phyloP scores from a whole-genome alignment of 2,113 vertebrate species.

The Laticauda colubrina region DNA sequence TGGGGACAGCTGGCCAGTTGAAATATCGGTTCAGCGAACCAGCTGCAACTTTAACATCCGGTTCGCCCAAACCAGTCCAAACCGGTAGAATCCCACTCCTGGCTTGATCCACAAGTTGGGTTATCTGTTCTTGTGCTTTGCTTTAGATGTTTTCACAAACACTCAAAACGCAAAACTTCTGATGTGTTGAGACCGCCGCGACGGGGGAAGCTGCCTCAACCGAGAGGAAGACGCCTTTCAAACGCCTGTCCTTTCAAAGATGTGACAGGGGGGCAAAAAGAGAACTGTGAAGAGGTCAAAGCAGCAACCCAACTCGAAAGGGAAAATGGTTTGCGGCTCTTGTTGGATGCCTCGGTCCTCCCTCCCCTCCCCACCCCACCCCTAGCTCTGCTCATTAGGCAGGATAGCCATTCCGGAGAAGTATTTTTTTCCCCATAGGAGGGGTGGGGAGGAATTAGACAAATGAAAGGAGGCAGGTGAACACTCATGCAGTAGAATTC shows the following conservation, averaged over 20 bases:
- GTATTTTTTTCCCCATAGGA: conserved; percentile 48
- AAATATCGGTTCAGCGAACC: too few species aligned
- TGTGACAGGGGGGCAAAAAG: conserved; percentile 57
- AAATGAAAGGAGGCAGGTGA: conserved; percentile 49
- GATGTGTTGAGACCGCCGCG: not conserved
- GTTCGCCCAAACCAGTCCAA: too few species aligned
- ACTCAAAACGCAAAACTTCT: not conserved
- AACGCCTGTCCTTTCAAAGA: conserved; percentile 58
- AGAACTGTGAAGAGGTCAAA: conserved; percentile 51
- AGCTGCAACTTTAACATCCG: too few species aligned
- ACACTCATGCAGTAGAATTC: conserved; percentile 36
- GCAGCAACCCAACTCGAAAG: conserved; percentile 18
- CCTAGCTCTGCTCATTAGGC: conserved; percentile 54
- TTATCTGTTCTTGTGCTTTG: not conserved
- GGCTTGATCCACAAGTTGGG: conserved; percentile 49
- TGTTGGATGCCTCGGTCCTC: not conserved
- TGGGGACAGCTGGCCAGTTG: too few species aligned
- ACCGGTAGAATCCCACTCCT: too few species aligned
- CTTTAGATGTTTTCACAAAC: not conserved
- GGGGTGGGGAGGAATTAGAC: conserved; percentile 15
- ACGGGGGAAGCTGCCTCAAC: conserved; percentile 50
- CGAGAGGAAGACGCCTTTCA: conserved; percentile 55
- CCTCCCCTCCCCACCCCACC: not conserved
- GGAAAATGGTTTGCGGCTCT: not conserved
- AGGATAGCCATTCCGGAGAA: conserved; percentile 43